Conservation (phyloP, 1,140 invertebrate species). For the Diabrotica virgifera region DNA sequence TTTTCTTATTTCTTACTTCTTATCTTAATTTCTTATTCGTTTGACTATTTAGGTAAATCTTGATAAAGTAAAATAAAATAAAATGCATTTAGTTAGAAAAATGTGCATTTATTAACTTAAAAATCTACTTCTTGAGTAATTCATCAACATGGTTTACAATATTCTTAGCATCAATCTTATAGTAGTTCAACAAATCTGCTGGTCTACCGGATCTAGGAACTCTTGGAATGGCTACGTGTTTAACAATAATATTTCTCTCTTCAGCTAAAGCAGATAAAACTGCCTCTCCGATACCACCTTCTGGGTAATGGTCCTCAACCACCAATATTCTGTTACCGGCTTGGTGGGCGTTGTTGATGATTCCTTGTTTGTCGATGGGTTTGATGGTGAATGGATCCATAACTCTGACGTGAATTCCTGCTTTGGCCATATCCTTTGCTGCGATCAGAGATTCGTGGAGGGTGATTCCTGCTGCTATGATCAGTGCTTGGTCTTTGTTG, state of each 20-base stretch:
- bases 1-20: too few relatives aligned
- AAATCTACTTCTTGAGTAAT: conserved; percentile 54
- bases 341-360: conserved; percentile 75
- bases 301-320: conserved; percentile 96
- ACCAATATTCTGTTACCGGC: conserved; percentile 82
- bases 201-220: conserved; percentile 92
- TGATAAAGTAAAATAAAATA: too few relatives aligned
- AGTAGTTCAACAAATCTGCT: conserved; percentile 78
- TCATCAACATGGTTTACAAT: conserved; percentile 71
- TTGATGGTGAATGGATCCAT: conserved; percentile 96
- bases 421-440: conserved; percentile 68
- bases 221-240: conserved; percentile 78
- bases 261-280: conserved; percentile 77
- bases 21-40: too few relatives aligned
- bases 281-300: conserved; percentile 95
- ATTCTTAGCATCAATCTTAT: conserved; percentile 80
- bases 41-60: too few relatives aligned
- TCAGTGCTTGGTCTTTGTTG: conserved; percentile 71
- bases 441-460: conserved; percentile 87
- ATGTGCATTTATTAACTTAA: neutral
- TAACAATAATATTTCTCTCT: conserved; percentile 71
- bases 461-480: conserved; percentile 92
- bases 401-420: conserved; percentile 72
- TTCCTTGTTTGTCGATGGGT: conserved; percentile 79
- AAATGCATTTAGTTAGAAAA: too few relatives aligned